Conservation (phyloP, 2,797 vertebrate species). For the Alfaro cultratus region DNA sequence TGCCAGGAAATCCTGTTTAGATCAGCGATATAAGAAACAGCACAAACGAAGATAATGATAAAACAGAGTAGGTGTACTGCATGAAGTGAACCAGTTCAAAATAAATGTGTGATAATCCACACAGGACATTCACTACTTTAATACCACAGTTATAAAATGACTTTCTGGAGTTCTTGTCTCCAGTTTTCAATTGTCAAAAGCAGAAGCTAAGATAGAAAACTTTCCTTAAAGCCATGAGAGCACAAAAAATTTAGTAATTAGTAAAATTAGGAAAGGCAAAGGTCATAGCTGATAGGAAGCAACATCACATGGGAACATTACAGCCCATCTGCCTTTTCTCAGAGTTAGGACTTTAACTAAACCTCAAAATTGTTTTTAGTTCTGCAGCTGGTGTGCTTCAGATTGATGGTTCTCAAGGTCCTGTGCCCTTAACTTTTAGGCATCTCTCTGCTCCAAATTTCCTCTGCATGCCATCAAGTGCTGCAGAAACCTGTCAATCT, state of each 20-base stretch:
- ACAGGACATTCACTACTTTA: background rate
- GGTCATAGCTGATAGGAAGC: background rate
- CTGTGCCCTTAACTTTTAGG: background rate
- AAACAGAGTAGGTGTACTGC: background rate
- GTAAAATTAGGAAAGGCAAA: background rate
- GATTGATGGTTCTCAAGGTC: background rate
- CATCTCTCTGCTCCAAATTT: background rate
- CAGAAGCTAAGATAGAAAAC: background rate
- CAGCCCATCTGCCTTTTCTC: background rate
- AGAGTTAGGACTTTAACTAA: background rate
- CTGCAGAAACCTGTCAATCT: background rate
- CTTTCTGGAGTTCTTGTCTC: background rate
- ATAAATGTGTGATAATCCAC: background rate
- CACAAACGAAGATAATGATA: background rate
- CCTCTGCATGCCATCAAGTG: background rate
- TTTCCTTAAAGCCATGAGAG: background rate
- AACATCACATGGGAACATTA: background rate
- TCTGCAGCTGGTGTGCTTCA: background rate
- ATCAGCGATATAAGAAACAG: background rate
- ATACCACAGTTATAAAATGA: background rate
- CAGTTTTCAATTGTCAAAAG: background rate
- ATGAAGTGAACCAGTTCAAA: background rate
- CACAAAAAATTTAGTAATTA: background rate
- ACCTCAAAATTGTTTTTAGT: background rate
- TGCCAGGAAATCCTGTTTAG: background rate